These are phyloP conservation scores for Cryptocephalus moraei DNA, from an alignment of 2,888 invertebrate genomes.

Conservation along the genomic window DNA sequence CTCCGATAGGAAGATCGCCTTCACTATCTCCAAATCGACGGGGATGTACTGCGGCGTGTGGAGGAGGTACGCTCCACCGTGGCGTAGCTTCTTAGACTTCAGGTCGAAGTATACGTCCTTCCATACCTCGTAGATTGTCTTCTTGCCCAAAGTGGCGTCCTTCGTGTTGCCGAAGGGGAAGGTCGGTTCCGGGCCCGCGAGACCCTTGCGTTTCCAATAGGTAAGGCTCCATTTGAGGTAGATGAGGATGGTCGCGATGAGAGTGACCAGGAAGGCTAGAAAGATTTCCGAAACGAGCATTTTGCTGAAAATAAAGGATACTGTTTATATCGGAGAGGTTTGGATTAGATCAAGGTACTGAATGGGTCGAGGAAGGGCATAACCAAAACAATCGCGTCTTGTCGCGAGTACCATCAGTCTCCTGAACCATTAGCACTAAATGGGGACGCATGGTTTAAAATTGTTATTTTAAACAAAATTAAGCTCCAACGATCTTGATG, in stretches of 20 bases:
- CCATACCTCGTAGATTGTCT: conserved; percentile 3
- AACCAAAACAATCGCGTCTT: too few relatives aligned
- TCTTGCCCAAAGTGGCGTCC: conserved; percentile 1
- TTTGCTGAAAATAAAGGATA: too few relatives aligned
- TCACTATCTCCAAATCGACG: not conserved
- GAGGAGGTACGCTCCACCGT: not conserved
- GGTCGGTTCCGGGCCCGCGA: conserved; percentile 2
- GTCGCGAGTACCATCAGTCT: too few relatives aligned
- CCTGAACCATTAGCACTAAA: too few relatives aligned
- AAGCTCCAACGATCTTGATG: too few relatives aligned
- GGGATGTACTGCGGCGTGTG: not conserved
- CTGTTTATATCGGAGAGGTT: too few relatives aligned
- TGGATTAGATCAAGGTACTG: too few relatives aligned
- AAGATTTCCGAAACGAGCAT: not conserved
- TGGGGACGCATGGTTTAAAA: too few relatives aligned
- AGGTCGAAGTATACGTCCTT: conserved; percentile 3
- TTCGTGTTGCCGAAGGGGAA: conserved; percentile 2
- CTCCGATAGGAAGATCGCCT: not conserved
- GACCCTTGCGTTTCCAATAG: conserved; percentile 5
- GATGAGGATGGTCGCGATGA: not conserved
- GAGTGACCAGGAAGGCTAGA: not conserved
- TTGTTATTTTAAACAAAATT: too few relatives aligned
- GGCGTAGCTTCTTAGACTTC: not conserved
- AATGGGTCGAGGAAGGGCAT: too few relatives aligned
- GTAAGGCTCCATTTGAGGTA: not conserved